Evolutionary conservation across 2,113 vertebrate species (phyloP).

Genomic region (Chionis minor): DNA sequence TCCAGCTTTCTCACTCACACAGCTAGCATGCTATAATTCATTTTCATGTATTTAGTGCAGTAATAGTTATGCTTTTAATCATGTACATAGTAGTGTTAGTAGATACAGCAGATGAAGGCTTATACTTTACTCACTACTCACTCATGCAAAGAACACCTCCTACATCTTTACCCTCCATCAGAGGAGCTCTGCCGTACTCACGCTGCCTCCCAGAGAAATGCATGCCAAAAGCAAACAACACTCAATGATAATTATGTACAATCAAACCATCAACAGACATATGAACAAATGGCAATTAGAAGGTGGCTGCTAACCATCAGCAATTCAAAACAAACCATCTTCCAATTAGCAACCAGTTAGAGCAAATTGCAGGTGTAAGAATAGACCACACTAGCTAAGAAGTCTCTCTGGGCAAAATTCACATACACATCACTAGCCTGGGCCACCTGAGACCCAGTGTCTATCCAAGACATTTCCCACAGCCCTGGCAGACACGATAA

Average conservation of each 20-base stretch:
- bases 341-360: neutral
- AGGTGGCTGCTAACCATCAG: neutral
- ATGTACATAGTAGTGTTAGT: neutral
- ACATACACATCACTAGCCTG: rapidly evolving
- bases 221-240: neutral
- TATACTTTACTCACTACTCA: neutral
- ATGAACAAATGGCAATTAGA: rapidly evolving
- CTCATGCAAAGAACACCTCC: neutral
- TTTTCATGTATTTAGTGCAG: neutral
- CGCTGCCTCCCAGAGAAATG: neutral
- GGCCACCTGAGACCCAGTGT: neutral
- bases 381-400: neutral
- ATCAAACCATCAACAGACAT: neutral
- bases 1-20: neutral
- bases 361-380: neutral
- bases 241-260: neutral
- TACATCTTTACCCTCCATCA: neutral
- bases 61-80: neutral
- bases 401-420: neutral
- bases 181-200: neutral
- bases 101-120: neutral
- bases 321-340: neutral
- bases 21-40: neutral
- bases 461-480: neutral
- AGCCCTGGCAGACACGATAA: neutral